phyloP scores from a whole-genome alignment of 2,797 vertebrate genomes.

The Lycodopsis pacificus region DNA sequence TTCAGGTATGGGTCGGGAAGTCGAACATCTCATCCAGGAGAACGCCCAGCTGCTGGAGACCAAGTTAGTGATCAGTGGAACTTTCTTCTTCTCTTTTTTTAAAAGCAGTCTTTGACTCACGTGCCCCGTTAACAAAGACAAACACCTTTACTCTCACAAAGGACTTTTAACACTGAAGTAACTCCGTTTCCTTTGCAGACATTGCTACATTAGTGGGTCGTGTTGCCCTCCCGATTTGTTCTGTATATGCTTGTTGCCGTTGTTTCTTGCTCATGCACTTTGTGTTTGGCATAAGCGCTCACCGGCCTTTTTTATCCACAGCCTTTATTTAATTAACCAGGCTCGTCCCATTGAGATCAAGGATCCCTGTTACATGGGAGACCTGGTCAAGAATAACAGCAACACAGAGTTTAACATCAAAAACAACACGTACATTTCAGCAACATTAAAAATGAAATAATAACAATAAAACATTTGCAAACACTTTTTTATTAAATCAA shows the following conservation, averaged over 20 bases:
- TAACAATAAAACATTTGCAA: not conserved
- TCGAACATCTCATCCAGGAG: conserved; percentile 98
- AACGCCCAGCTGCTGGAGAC: conserved; percentile 96
- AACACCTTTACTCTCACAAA: not conserved
- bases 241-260: not conserved
- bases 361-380: not conserved
- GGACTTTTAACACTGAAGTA: not conserved
- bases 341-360: not conserved
- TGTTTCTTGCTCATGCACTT: not conserved
- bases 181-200: not conserved
- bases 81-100: not conserved
- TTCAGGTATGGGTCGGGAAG: conserved; percentile 97
- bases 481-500: not conserved
- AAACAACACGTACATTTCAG: not conserved
- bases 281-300: not conserved
- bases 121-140: not conserved
- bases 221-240: not conserved
- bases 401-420: not conserved
- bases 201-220: not conserved
- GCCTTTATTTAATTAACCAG: not conserved
- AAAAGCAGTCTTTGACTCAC: not conserved
- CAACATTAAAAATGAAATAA: too few species aligned
- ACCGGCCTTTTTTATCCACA: not conserved
- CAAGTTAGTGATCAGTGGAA: conserved; percentile 85
- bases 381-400: not conserved